phyloP scores from a whole-genome alignment of 1,140 invertebrate species.

The Drosophila obscura region DNA sequence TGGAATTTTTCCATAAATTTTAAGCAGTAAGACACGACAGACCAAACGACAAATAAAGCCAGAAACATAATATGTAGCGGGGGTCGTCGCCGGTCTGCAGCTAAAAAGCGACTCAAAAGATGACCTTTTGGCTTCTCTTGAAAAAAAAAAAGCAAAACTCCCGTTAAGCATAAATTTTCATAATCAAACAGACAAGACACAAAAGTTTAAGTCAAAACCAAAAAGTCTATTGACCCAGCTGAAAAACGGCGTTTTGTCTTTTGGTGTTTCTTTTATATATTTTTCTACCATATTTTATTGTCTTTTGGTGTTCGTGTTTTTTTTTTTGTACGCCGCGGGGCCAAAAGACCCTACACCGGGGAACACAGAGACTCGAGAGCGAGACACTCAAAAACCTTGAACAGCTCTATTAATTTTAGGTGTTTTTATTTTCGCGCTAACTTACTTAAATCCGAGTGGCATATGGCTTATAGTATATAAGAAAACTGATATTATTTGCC shows the following conservation, averaged over 20 bases:
- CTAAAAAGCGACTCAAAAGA: background rate
- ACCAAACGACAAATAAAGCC: background rate
- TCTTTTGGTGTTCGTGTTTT: background rate
- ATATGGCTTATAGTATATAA: conserved; percentile 25
- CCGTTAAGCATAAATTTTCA: conserved; percentile 36
- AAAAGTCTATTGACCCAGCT: conserved; percentile 50
- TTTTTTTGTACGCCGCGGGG: conserved; percentile 10
- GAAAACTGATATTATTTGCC: conserved; percentile 55
- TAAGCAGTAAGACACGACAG: background rate
- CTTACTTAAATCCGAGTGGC: conserved; percentile 67
- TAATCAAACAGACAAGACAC: conserved; percentile 20
- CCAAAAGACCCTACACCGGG: conserved; percentile 37
- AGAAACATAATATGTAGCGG: background rate
- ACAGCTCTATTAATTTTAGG: conserved; percentile 50
- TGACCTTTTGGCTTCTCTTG: conserved; percentile 8
- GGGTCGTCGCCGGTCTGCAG: too few relatives aligned
- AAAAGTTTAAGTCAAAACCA: background rate
- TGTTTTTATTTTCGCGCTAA: conserved; percentile 46
- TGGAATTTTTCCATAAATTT: too few relatives aligned
- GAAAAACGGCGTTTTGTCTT: conserved; percentile 24
- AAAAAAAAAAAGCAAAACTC: background rate
- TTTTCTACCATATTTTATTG: conserved; percentile 5
- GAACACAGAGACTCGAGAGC: conserved; percentile 14
- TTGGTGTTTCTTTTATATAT: conserved; percentile 13
- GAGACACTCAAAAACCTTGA: conserved; percentile 43